phyloP scores from a whole-genome alignment of 2,113 vertebrate genomes.

The Uropsilus gracilis region DNA sequence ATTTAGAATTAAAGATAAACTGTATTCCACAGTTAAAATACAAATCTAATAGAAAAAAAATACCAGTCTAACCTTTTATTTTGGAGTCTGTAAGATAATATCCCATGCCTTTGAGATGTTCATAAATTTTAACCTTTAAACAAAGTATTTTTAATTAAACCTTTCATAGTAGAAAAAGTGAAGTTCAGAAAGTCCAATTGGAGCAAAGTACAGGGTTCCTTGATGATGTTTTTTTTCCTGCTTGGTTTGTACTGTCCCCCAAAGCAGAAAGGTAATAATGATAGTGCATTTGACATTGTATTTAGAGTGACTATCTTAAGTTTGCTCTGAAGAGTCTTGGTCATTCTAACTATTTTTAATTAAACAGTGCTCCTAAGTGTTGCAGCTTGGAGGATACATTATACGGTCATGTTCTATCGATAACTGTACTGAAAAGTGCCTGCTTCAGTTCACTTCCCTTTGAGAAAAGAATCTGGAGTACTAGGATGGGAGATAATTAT shows the following conservation, averaged over 20 bases:
- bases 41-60: slow-evolving; percentile 48
- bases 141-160: slow-evolving; percentile 15
- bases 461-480: neutral
- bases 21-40: slow-evolving; percentile 47
- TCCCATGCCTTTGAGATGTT: slow-evolving; percentile 33
- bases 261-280: neutral
- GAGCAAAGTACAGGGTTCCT: slow-evolving; percentile 18
- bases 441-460: neutral
- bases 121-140: slow-evolving; percentile 21
- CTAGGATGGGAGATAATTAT: neutral
- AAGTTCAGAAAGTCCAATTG: neutral
- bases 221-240: neutral
- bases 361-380: neutral
- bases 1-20: slow-evolving; percentile 41
- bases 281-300: neutral
- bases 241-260: neutral
- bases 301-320: neutral
- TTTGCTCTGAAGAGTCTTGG: neutral
- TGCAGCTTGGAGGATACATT: neutral
- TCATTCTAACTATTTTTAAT: neutral
- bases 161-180: neutral
- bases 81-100: neutral
- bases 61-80: neutral
- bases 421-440: neutral
- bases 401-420: neutral